Percentiles rank a stretch among this genome's conserved stretches.
phyloP scores from a whole-genome alignment of 2,888 invertebrate species.

The Dryocosmus kuriphilus region DNA sequence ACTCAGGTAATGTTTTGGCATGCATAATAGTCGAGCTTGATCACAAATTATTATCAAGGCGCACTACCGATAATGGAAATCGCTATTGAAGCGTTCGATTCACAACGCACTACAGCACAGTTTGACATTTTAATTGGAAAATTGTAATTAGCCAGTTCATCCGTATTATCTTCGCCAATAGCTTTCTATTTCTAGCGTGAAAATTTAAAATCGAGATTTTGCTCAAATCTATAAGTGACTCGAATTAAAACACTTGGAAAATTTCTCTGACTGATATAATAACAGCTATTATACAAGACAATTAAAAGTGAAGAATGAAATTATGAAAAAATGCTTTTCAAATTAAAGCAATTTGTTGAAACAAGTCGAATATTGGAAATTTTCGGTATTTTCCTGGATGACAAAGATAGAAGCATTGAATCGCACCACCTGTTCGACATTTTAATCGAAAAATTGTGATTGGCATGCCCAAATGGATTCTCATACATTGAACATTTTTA shows the following conservation, averaged over 20 bases:
- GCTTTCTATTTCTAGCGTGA: slow-evolving; percentile 9
- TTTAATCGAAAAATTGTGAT: slow-evolving; percentile 65
- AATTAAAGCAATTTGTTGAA: too few species aligned
- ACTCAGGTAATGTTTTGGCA: slow-evolving; percentile 11
- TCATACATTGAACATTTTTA: slow-evolving; percentile 21
- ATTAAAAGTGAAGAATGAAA: too few species aligned
- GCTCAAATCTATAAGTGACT: not conserved
- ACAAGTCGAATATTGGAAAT: too few species aligned
- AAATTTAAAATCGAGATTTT: not conserved
- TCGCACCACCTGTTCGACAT: slow-evolving; percentile 52
- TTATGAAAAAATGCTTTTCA: too few species aligned
- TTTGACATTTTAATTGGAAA: slow-evolving; percentile 70
- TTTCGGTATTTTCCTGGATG: too few species aligned
- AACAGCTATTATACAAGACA: too few species aligned
- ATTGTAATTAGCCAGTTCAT: slow-evolving; percentile 67
- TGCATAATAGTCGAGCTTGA: slow-evolving; percentile 45
- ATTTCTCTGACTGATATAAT: too few species aligned
- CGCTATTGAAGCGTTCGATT: slow-evolving; percentile 69
- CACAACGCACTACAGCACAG: slow-evolving; percentile 60
- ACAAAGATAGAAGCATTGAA: slow-evolving; percentile 40
- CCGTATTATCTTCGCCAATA: slow-evolving; percentile 56
- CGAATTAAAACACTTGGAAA: not conserved
- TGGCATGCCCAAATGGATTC: slow-evolving; percentile 46
- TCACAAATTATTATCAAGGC: slow-evolving; percentile 72
- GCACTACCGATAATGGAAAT: slow-evolving; percentile 72